Conservation (phyloP, 2,797 vertebrate genomes). For the Chaetodon trifasciatus region DNA sequence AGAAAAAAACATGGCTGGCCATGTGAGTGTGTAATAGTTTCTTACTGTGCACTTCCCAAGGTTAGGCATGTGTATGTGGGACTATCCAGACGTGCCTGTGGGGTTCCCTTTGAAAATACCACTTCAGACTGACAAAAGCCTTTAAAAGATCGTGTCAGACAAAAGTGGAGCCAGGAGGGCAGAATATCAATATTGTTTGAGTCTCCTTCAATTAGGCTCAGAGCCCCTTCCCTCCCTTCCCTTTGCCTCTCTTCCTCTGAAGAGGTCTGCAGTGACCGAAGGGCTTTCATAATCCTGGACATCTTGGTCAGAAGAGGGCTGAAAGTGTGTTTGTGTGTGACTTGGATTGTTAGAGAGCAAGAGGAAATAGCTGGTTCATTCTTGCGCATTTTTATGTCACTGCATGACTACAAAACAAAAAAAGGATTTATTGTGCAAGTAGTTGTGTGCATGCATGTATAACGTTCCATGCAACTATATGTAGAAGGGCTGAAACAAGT, state of each 20-base stretch:
- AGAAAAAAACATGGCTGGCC: conserved; percentile 5
- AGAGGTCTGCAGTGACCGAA: conserved; percentile 24
- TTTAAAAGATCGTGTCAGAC: conserved; percentile 58
- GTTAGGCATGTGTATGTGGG: conserved; percentile 1
- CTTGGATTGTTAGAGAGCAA: not conserved
- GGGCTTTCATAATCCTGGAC: conserved; percentile 9
- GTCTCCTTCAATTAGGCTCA: conserved; percentile 60
- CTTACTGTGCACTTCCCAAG: conserved; percentile 4
- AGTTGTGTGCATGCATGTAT: not conserved
- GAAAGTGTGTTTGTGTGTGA: not conserved
- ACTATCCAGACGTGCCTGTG: conserved; percentile 40
- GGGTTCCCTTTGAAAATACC: conserved; percentile 47
- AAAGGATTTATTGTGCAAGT: not conserved
- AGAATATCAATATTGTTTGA: conserved; percentile 62
- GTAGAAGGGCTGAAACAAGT: not conserved
- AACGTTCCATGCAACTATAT: not conserved
- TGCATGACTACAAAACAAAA: not conserved
- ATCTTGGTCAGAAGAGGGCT: not conserved
- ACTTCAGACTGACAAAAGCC: conserved; percentile 58
- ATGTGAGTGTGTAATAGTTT: conserved; percentile 6
- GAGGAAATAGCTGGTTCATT: not conserved
- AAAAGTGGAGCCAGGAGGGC: conserved; percentile 52
- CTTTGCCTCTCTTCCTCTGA: conserved; percentile 12
- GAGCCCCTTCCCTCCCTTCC: not conserved
- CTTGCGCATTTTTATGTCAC: not conserved